These are phyloP conservation scores for Ciconia maguari DNA, from an alignment of 2,113 vertebrate species.

Conservation along the genomic window DNA sequence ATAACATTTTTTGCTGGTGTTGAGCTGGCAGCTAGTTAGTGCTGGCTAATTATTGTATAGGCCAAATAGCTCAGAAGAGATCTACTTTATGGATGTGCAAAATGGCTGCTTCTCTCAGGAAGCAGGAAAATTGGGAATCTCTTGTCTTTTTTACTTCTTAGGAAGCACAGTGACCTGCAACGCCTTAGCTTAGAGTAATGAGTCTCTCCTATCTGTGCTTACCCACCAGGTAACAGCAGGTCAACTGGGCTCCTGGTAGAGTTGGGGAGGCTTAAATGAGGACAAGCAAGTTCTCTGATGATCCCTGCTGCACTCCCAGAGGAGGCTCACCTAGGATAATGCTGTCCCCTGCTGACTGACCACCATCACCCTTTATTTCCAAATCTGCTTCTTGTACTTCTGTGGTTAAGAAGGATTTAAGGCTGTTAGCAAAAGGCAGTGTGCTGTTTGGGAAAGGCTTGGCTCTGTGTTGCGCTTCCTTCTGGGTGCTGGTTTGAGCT, in stretches of 20 bases:
- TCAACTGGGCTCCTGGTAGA: not conserved
- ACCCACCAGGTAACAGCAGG: not conserved
- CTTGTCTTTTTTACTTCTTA: slow-evolving; percentile 1
- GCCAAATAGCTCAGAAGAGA: not conserved
- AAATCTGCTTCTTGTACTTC: not conserved
- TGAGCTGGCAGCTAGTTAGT: slow-evolving; percentile 12
- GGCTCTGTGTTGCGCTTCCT: not conserved
- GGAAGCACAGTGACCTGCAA: not conserved
- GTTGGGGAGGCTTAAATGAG: not conserved
- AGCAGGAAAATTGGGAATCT: not conserved
- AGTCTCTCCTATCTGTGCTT: not conserved
- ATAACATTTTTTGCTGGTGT: slow-evolving; percentile 1
- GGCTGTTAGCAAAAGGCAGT: not conserved
- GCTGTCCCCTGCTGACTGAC: not conserved
- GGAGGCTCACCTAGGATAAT: not conserved
- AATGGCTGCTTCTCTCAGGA: not conserved
- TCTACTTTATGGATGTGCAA: not conserved
- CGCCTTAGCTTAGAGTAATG: not conserved
- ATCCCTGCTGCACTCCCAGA: not conserved
- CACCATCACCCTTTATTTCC: not conserved
- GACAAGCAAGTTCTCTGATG: slow-evolving; percentile 13
- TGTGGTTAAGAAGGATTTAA: slow-evolving; percentile 5
- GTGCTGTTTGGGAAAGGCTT: not conserved
- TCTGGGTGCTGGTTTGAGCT: not conserved
- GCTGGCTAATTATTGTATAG: not conserved